Percentiles rank a stretch among this genome's conserved stretches.
Conservation (phyloP, 2,888 invertebrate species). For the Pyrocoelia pectoralis region DNA sequence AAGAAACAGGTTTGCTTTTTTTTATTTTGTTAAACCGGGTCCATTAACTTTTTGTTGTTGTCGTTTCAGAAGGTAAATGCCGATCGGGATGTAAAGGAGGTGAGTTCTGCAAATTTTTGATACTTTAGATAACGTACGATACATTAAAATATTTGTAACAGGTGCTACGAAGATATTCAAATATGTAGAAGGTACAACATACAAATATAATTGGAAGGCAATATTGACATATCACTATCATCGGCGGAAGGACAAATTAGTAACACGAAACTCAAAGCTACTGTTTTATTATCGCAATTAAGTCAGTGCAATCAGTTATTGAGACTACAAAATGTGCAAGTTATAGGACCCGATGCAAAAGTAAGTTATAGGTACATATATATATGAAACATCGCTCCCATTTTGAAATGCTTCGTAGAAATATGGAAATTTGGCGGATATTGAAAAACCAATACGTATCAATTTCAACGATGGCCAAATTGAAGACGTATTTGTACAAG, state of each 20-base stretch:
- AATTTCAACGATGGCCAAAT: constrained; percentile 80
- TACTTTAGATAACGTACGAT: too few species aligned
- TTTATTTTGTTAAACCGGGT: too few species aligned
- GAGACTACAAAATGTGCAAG: constrained; percentile 69
- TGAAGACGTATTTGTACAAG: constrained; percentile 79
- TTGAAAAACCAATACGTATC: constrained; percentile 80
- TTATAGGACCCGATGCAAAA: constrained; percentile 73
- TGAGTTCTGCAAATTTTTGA: constrained; percentile 53
- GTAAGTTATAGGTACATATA: too few species aligned
- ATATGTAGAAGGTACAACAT: constrained; percentile 75
- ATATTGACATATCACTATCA: constrained; percentile 73
- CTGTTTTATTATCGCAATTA: constrained; percentile 71
- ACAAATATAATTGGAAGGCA: constrained; percentile 81
- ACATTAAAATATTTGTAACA: constrained; percentile 43
- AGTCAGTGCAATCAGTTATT: constrained; percentile 76
- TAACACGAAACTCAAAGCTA: constrained; percentile 72
- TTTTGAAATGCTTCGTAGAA: constrained; percentile 50
- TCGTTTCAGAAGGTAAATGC: constrained; percentile 62
- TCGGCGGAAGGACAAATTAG: constrained; percentile 73
- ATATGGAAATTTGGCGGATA: constrained; percentile 62
- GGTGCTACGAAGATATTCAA: constrained; percentile 61
- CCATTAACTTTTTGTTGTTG: too few species aligned
- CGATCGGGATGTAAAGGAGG: constrained; percentile 63
- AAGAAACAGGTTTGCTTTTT: too few species aligned
- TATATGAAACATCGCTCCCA: too few species aligned